Conservation (phyloP, 2,797 vertebrate species). For the Dromococcyx pavoninus region DNA sequence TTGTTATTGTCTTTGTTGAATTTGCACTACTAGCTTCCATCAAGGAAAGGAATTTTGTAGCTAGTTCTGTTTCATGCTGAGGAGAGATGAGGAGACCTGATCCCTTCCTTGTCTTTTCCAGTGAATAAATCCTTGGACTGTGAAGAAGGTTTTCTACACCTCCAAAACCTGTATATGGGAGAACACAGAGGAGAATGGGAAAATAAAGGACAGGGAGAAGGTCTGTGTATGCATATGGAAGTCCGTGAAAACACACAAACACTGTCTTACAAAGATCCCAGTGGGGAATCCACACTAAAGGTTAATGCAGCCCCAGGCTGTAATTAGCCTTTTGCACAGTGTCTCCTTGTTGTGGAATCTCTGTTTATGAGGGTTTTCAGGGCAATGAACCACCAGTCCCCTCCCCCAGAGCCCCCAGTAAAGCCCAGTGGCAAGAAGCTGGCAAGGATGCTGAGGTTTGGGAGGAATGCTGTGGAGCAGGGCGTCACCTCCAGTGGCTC, state of each 20-base stretch:
- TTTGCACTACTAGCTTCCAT: background rate
- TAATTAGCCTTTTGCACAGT: constrained; percentile 71
- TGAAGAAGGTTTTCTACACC: background rate
- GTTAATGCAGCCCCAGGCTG: constrained; percentile 70
- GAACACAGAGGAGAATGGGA: background rate
- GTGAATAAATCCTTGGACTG: background rate
- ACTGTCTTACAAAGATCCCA: constrained; percentile 31
- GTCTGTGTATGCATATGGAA: background rate
- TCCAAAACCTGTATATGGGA: background rate
- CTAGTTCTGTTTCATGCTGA: background rate
- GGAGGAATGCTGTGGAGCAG: background rate
- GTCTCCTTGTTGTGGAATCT: constrained; percentile 68
- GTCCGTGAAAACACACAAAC: background rate
- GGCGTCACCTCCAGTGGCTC: background rate
- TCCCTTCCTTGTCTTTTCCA: background rate
- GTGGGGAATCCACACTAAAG: constrained; percentile 61
- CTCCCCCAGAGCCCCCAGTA: constrained; percentile 51
- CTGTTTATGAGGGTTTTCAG: constrained; percentile 60
- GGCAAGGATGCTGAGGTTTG: background rate
- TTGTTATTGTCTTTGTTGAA: background rate
- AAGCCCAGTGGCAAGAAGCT: constrained; percentile 63
- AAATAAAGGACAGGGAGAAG: constrained; percentile 17
- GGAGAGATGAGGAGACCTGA: background rate
- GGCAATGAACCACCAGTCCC: constrained; percentile 31
- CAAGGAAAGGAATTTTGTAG: background rate